A percentile compares a stretch with the other conserved stretches of the same genome.
These are phyloP conservation scores for Melikaiella ostensackeni DNA, from an alignment of 2,888 invertebrate species.

Conservation along the genomic window DNA sequence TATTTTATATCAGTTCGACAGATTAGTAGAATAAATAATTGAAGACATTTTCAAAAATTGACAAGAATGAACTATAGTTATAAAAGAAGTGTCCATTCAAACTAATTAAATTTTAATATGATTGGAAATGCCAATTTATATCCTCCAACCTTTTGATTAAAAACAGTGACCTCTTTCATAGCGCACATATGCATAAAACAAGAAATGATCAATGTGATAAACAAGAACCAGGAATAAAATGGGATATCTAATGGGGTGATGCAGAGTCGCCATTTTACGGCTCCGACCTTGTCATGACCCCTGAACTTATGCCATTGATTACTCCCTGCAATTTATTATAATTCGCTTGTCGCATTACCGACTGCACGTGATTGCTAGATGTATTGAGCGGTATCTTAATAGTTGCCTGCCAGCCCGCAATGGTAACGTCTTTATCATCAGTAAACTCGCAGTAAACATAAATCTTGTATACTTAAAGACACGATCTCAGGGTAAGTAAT, in stretches of 20 bases:
- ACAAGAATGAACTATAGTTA: neutral
- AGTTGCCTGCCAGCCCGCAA: neutral
- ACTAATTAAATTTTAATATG: neutral
- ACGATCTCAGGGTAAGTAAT: neutral
- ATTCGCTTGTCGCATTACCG: constrained; percentile 6
- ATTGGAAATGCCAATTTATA: neutral
- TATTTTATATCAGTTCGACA: neutral
- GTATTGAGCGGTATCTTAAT: constrained; percentile 10
- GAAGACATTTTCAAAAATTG: neutral
- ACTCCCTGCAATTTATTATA: neutral
- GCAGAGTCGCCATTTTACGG: neutral
- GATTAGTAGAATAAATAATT: neutral
- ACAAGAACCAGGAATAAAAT: neutral
- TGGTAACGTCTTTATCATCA: constrained; percentile 20
- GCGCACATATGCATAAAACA: neutral
- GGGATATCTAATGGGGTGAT: constrained; percentile 1
- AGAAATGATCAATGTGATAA: neutral
- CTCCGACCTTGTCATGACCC: neutral
- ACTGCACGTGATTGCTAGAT: constrained; percentile 6
- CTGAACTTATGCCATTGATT: constrained; percentile 1
- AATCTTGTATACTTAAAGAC: neutral
- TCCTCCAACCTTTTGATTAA: neutral
- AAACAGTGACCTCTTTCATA: neutral
- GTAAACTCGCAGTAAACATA: neutral
- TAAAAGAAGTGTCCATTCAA: neutral